Base-by-base conservation (phyloP, 2,797 vertebrate species). In the Melanotaenia nigrans region DNA sequence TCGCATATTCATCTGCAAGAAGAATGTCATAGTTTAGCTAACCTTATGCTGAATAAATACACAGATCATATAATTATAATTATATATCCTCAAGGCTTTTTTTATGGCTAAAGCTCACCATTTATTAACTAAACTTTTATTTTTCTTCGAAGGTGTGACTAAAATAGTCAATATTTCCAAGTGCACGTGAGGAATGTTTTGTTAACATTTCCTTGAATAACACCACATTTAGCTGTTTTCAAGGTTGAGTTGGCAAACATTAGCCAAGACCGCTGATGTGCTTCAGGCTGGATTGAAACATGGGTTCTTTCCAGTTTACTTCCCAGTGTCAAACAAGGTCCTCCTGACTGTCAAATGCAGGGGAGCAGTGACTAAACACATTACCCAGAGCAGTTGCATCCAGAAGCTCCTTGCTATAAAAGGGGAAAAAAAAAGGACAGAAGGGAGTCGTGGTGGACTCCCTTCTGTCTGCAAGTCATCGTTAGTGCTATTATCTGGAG, bases 261-360 rank as follows among this genome's bases (percentile, higher is more conserved):
- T 55, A 76, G 81, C 77, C 47, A 60, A 77, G 65, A 71, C 65
- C 2, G 49, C n/a, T 85, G 91, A 92, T 85, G 81, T 80, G 85
- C 81, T 91, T 75, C 81, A 86, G 86, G 78, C 86, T 85, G 88
- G 84, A 93, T 90, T 73, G 20, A 86, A 89, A 79, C 71, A 73
- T 75, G 56, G 74, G 70, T 77, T 87, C 76, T 71, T 90, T 91
- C 85, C 78, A 87, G 86, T 92, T 94, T 90, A 93, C 82, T 89
- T 91, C 87, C 85, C 83, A 81, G 67, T 92, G 92, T 94, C 92
- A 95, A 94, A 94, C 92, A 93, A 91, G 84, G 76, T 85, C 81
- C 85, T 91, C 75, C 54, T 61, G 68, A 78, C 80, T 92, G 92
- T 94, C 92, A 90, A 91, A 91, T 68, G 75, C 76, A 78, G 79